These are phyloP conservation scores for Apostichopus parvimensis DNA, from an alignment of 35 echinoderm and acorn worm genomes.

Conservation along the genomic window DNA sequence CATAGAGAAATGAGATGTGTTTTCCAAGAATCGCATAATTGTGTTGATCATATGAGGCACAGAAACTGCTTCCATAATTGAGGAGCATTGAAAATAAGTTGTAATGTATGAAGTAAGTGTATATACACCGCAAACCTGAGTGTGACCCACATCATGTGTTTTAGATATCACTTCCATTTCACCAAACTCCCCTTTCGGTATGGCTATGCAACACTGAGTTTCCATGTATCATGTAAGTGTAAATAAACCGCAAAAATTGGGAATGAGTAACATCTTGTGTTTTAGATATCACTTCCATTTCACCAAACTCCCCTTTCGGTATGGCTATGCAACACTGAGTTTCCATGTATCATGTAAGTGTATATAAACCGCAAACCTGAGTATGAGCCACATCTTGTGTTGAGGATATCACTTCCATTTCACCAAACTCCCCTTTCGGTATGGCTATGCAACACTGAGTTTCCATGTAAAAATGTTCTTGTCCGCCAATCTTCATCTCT, in stretches of 20 bases:
- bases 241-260: not conserved
- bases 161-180: conserved; percentile 54
- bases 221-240: too few relatives aligned
- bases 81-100: not conserved
- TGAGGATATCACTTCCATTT: conserved; percentile 54
- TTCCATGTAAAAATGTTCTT: conserved; percentile 71
- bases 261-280: conserved; percentile 39
- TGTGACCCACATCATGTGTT: conserved; percentile 7
- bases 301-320: conserved; percentile 34
- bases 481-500: conserved; percentile 25
- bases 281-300: conserved; percentile 52
- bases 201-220: conserved; percentile 27
- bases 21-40: not conserved
- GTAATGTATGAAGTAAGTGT: too few relatives aligned
- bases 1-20: too few relatives aligned
- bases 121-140: conserved; percentile 24
- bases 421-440: conserved; percentile 38
- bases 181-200: conserved; percentile 45
- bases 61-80: not conserved
- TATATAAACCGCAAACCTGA: conserved; percentile 19
- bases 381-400: conserved; percentile 43
- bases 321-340: conserved; percentile 35
- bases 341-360: not conserved
- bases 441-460: conserved; percentile 36
- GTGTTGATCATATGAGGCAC: not conserved